Evolutionary conservation across 2,888 invertebrate genomes (phyloP).

Genomic region (Apotomis betuletana): DNA sequence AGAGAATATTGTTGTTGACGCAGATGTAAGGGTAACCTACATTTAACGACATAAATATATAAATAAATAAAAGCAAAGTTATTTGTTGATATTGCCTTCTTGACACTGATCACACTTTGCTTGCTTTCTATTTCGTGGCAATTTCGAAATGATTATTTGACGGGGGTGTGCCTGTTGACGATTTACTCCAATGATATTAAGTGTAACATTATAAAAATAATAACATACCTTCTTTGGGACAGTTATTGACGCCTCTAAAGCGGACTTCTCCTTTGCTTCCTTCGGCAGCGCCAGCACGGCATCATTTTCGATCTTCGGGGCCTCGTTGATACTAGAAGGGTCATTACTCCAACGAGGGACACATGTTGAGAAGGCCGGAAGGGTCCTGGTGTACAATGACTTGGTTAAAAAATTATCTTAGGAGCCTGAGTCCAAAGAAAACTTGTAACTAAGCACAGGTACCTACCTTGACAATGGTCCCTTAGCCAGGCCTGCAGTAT

Average conservation of each 20-base stretch:
- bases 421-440: background rate
- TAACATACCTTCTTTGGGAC: conserved; percentile 80
- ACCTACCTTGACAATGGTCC: conserved; percentile 63
- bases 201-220: background rate
- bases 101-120: no score
- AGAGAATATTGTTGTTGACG: no score
- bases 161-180: no score
- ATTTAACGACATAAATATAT: no score
- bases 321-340: conserved; percentile 68
- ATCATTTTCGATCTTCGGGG: conserved; percentile 79
- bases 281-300: conserved; percentile 74
- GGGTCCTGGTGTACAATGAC: conserved; percentile 54
- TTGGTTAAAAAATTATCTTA: background rate
- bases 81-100: no score
- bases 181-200: background rate
- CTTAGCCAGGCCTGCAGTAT: conserved; percentile 58
- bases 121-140: no score
- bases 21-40: no score
- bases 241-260: conserved; percentile 80
- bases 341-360: conserved; percentile 52
- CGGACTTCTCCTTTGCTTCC: conserved; percentile 72
- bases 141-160: no score
- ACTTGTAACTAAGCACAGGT: background rate
- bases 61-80: no score
- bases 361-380: conserved; percentile 65